Percentiles rank a stretch among this genome's conserved stretches.
Conservation (phyloP, 2,888 invertebrate genomes). For the Drosophila yooni region DNA sequence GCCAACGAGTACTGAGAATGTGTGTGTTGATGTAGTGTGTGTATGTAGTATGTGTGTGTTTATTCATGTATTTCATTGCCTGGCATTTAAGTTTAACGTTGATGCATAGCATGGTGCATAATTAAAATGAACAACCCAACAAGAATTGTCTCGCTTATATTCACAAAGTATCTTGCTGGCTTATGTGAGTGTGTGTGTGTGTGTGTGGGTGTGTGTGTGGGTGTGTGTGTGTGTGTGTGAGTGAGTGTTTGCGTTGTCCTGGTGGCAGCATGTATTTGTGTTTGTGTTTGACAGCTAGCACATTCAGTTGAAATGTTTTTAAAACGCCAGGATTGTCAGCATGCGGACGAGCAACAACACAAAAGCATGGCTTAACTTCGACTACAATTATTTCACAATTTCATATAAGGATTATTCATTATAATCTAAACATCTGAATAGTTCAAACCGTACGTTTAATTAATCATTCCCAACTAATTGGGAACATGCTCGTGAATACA, state of each 20-base stretch:
- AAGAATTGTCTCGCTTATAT: conserved; percentile 18
- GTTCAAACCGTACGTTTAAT: neutral
- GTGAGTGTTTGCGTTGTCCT: neutral
- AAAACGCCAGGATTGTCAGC: neutral
- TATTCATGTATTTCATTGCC: conserved; percentile 70
- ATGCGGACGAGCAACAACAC: neutral
- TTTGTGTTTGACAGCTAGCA: conserved; percentile 27
- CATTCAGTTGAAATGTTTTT: conserved; percentile 20
- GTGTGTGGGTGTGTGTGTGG: neutral
- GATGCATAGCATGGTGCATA: conserved; percentile 75
- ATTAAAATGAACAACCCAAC: conserved; percentile 65
- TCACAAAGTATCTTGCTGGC: conserved; percentile 9
- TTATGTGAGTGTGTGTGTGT: neutral
- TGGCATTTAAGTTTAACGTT: conserved; percentile 75
- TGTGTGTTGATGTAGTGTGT: conserved; percentile 4
- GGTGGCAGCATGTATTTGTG: conserved; percentile 1
- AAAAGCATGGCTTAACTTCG: neutral
- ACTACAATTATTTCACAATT: neutral
- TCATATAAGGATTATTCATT: neutral
- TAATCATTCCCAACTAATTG: neutral
- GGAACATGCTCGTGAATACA: neutral
- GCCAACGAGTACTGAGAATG: conserved; percentile 5
- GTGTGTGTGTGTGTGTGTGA: neutral
- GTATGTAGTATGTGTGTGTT: conserved; percentile 25
- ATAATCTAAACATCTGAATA: neutral